Evolutionary conservation across 1,140 invertebrate species (phyloP), one percentile per base, ranked within the genome.

Genomic region (Sesamia nonagrioides): DNA sequence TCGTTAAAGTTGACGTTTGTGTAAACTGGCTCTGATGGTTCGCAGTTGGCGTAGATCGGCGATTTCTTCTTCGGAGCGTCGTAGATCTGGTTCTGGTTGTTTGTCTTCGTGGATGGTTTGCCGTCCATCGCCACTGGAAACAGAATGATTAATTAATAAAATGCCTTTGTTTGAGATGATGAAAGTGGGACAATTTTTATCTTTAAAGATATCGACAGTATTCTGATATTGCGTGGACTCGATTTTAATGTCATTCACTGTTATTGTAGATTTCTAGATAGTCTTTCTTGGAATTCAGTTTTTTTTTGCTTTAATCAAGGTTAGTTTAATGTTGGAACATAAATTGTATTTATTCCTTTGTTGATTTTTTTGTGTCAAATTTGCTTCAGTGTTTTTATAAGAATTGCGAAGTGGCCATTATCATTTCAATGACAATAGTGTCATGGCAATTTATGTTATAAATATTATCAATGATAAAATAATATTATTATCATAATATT

Each of bases 101-200:
- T 83, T 4, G 83, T 75, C 72, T 93, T 93, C 9, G 82, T 78
- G 74, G 91, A 92, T 6, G 92, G 80, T 45, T 87, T 92, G 27
- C 88, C 90, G 81, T 94, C 92, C 87, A 94, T 89, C 56, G 92
- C 92, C 18, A 93, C 92, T 94, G 88, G 71, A 86, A 90, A 78
- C 11, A 71, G 50, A 61, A 60, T 66, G 80, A 56, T 7, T 35
- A 33, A 37, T 77, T 77, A 66, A 82, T 35, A 21, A 4, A 45
- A 9, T 54, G 4, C 45, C 50, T 58, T 68, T 71, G 2, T 71
- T 54, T 37, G 27, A 42, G 37, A 69, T 33, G 40, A 45, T 1
- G 21, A 69, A 69, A 50, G 42, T 69, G 11, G 66, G 66, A 50
- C 63, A 68, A 15, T 45, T 6, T 48, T 48, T 50, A 69, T 69